phyloP scores from a whole-genome alignment of 2,888 invertebrate genomes.

The Hartigia nigra region DNA sequence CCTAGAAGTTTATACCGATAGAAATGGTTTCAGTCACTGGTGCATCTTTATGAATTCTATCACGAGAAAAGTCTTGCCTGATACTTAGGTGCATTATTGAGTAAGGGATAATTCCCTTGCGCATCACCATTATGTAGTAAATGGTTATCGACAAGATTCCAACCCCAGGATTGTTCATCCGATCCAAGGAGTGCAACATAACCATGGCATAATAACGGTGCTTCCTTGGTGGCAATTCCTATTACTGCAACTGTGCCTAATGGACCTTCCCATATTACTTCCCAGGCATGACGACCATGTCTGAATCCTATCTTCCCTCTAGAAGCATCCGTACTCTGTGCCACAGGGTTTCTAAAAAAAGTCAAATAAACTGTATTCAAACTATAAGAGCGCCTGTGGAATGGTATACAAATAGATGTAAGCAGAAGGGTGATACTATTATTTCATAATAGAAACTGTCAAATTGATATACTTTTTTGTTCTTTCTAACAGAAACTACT shows the following conservation, averaged over 20 bases:
- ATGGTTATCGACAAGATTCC: constrained; percentile 99
- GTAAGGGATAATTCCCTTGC: constrained; percentile 91
- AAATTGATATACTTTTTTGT: background rate
- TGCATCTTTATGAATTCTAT: constrained; percentile 22
- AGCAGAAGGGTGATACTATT: background rate
- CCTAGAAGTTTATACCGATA: constrained; percentile 70
- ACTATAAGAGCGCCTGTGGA: background rate
- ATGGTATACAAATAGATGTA: background rate
- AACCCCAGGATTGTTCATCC: constrained; percentile 99
- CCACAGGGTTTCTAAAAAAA: constrained; percentile 87
- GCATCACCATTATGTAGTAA: constrained; percentile 96
- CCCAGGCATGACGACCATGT: constrained; percentile 96
- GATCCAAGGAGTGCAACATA: constrained; percentile 95
- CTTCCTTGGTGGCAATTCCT: constrained; percentile 94
- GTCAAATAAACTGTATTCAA: background rate
- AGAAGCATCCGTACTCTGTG: constrained; percentile 97
- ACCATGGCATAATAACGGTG: constrained; percentile 92
- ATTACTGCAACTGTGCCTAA: constrained; percentile 98
- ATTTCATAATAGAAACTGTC: background rate
- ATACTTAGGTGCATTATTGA: constrained; percentile 97
- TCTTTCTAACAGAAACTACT: background rate
- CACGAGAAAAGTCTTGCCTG: constrained; percentile 72
- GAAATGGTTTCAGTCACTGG: background rate
- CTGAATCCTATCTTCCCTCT: constrained; percentile 91
- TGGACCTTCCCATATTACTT: constrained; percentile 98